Evolutionary conservation across 64 coral and sea anemone species (phyloP), one percentile per base, ranked within the genome.

Genomic region (Actinia equina): DNA sequence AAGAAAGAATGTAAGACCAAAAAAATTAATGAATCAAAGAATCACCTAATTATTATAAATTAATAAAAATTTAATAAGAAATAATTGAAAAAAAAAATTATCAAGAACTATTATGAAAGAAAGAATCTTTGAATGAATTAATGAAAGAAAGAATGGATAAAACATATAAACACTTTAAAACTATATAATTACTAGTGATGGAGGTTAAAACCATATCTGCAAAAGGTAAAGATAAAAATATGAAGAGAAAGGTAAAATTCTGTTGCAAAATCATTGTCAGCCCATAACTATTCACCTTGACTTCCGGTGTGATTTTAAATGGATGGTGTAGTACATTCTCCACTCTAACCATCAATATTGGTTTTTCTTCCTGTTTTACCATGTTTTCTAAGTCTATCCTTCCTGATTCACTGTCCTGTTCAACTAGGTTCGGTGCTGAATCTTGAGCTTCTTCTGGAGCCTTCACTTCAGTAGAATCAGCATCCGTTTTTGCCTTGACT

Each of bases 291-390:
- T 71, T 86, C 53, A 98, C 95, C 90, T 98, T 99, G 44, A 99
- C 91, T 86, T 99, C 97, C 22, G 92, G 88, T 22, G 97, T 99
- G 17, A 88, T 63, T 82, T 99, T 99, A 67, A 93, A 99, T 20
- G 97, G 93, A 44, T 95, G 86, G 79, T 99, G 93, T 16, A 99
- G 82, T 0, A 99, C 93, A 95, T 99, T 99, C 79, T 99, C 97
- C 9, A 99, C 97, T 86, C 69, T 87, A 14, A 95, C 94, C 97
- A 99, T 99, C 43, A 93, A 55, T 16, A 99, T 99, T 15, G 88
- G 88, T 64, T 87, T 86, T 14, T 25, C n/a, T 77, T n/a, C 52
- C 43, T 80, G 41, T 5, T 85, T 42, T 23, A 43, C 8, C n/a
- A 74, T 4, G 18, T 77, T 15, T 58, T 92, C 77, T 26, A 81